Evolutionary conservation across 2,113 vertebrate genomes (phyloP).

Genomic region (Neogobius melanostomus): DNA sequence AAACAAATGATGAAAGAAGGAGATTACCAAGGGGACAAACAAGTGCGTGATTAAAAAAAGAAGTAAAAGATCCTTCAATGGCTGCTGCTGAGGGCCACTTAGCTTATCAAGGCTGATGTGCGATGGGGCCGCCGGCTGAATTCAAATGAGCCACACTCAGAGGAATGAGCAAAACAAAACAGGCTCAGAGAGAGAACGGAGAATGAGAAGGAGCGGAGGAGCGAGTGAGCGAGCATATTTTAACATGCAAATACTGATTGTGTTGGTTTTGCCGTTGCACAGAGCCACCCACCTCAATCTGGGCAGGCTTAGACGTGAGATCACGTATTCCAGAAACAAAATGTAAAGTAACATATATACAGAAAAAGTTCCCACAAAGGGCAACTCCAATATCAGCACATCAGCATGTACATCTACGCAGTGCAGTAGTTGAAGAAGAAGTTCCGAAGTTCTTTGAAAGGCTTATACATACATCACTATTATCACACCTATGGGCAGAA

Average conservation of each 20-base stretch:
- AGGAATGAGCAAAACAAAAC: constrained; percentile 51
- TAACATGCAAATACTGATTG: constrained; percentile 60
- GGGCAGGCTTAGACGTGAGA: constrained; percentile 35
- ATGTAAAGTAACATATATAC: constrained; percentile 25
- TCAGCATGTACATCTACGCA: too few relatives aligned
- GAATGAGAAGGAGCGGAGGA: constrained; percentile 34
- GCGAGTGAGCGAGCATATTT: constrained; percentile 31
- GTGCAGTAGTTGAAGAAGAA: too few relatives aligned
- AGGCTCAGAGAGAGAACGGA: constrained; percentile 42
- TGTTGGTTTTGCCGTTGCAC: constrained; percentile 44
- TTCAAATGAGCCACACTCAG: constrained; percentile 64
- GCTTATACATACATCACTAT: too few relatives aligned
- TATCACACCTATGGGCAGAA: background rate
- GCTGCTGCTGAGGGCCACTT: constrained; percentile 66
- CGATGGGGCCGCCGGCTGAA: constrained; percentile 61
- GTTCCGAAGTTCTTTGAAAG: too few relatives aligned
- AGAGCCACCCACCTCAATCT: constrained; percentile 23
- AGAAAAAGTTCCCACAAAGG: too few relatives aligned
- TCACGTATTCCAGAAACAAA: constrained; percentile 35
- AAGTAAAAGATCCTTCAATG: constrained; percentile 54
- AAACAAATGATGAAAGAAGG: constrained; percentile 38
- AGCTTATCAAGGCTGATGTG: constrained; percentile 66
- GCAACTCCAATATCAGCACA: too few relatives aligned
- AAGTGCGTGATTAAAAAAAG: constrained; percentile 53
- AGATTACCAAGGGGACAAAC: constrained; percentile 46